These are phyloP conservation scores for Pseudomugil tenellus DNA, from an alignment of 2,797 vertebrate species.

Conservation along the genomic window DNA sequence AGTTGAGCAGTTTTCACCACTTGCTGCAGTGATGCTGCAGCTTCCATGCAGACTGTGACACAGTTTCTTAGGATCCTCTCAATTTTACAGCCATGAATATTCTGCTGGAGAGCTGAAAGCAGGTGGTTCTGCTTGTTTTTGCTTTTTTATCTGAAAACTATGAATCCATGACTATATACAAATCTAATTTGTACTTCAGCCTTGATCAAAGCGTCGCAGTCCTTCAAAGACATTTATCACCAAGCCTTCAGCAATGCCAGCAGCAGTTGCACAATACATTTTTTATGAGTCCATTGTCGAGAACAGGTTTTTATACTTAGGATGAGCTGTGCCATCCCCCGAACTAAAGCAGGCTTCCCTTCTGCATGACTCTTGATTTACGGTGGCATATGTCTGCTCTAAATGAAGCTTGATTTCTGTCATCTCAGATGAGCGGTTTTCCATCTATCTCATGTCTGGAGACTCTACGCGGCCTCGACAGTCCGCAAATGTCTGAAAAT, in stretches of 20 bases:
- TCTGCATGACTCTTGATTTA: slow-evolving; percentile 1
- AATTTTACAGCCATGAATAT: too few relatives aligned
- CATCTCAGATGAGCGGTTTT: slow-evolving; percentile 28
- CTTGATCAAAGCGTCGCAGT: background rate
- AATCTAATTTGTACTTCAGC: background rate
- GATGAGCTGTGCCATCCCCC: background rate
- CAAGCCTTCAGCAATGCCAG: background rate
- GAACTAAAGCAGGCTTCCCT: background rate
- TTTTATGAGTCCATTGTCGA: background rate
- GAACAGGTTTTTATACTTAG: slow-evolving; percentile 11
- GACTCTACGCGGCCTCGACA: background rate
- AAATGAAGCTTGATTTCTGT: slow-evolving; percentile 19
- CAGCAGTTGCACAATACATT: background rate
- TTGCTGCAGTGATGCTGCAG: too few relatives aligned
- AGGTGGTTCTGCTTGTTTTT: background rate
- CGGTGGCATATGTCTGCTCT: slow-evolving; percentile 12
- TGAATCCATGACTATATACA: background rate
- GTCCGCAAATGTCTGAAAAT: slow-evolving; percentile 28
- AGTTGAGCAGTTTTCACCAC: too few relatives aligned
- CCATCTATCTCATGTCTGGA: background rate
- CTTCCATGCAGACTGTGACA: too few relatives aligned
- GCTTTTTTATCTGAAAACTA: background rate
- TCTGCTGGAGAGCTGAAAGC: background rate
- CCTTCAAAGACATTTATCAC: background rate
- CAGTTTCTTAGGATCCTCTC: too few relatives aligned